Conservation (phyloP, 2,888 invertebrate genomes). For the Gandaritis pyraliata region DNA sequence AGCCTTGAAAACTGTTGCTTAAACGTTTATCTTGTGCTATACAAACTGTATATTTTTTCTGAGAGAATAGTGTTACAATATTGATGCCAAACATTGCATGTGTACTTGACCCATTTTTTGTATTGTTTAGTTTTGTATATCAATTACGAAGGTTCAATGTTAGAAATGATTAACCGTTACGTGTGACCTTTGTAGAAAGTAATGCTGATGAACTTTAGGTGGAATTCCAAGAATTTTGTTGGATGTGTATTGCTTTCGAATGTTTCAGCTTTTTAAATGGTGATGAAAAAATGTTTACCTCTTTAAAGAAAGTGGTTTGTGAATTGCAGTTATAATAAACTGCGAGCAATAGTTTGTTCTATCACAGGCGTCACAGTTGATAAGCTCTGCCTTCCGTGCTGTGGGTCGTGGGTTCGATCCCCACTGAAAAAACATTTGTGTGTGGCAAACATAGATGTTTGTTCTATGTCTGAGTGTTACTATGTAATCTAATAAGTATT, state of each 20-base stretch:
- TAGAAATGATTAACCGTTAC: constrained; percentile 30
- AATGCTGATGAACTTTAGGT: constrained; percentile 33
- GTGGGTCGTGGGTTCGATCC: too few species aligned
- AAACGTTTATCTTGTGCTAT: neutral
- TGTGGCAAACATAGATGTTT: too few species aligned
- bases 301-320: too few species aligned
- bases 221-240: constrained; percentile 30
- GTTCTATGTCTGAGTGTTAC: too few species aligned
- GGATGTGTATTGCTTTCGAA: neutral
- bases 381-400: too few species aligned
- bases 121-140: constrained; percentile 28
- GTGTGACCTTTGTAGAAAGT: constrained; percentile 37
- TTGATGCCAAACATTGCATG: constrained; percentile 34
- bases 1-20: constrained; percentile 19
- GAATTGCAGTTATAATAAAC: too few species aligned
- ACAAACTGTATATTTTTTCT: constrained; percentile 11
- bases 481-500: too few species aligned
- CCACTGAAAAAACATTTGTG: too few species aligned
- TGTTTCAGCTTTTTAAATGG: constrained; percentile 1
- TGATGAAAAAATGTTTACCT: neutral
- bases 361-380: too few species aligned
- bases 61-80: constrained; percentile 33
- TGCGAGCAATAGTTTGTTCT: too few species aligned
- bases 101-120: constrained; percentile 49
- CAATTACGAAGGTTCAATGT: constrained; percentile 40